These are phyloP conservation scores for Acromyrmex heyeri DNA, from an alignment of 1,140 invertebrate species.

Conservation along the genomic window DNA sequence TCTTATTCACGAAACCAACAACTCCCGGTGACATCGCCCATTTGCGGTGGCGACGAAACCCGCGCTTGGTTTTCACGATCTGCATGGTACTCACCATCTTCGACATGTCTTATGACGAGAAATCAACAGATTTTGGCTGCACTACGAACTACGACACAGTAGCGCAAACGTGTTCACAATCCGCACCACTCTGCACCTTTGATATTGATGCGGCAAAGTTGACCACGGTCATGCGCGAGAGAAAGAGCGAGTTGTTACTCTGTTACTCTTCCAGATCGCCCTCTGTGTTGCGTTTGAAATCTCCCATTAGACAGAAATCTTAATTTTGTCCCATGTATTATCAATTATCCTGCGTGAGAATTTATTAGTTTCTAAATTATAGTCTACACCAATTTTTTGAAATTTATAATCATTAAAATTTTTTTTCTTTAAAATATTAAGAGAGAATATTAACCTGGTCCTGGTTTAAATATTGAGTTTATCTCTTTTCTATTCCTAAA, in stretches of 20 bases:
- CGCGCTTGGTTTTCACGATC: neutral
- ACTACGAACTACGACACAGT: constrained; percentile 52
- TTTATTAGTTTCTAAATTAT: too few relatives aligned
- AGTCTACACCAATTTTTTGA: too few relatives aligned
- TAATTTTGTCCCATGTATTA: too few relatives aligned
- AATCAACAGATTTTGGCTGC: constrained; percentile 35
- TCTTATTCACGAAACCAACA: constrained; percentile 16
- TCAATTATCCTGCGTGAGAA: too few relatives aligned
- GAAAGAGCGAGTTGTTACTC: neutral
- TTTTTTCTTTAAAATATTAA: too few relatives aligned
- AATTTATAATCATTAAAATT: too few relatives aligned
- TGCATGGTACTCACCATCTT: constrained; percentile 74
- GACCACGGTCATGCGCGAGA: constrained; percentile 37
- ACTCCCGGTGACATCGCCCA: constrained; percentile 5
- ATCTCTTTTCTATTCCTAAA: too few relatives aligned
- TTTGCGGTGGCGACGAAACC: neutral
- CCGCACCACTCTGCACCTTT: neutral
- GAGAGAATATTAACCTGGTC: too few relatives aligned
- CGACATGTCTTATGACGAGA: constrained; percentile 73
- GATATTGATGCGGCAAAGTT: constrained; percentile 40
- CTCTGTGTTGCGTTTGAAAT: neutral
- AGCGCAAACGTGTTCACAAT: neutral
- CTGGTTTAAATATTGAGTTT: too few relatives aligned
- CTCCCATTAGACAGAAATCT: too few relatives aligned
- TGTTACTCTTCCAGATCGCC: neutral